Evolutionary conservation across 2,797 vertebrate genomes (phyloP), one percentile per base, ranked within the genome.

Genomic region (Ispidina lecontei): DNA sequence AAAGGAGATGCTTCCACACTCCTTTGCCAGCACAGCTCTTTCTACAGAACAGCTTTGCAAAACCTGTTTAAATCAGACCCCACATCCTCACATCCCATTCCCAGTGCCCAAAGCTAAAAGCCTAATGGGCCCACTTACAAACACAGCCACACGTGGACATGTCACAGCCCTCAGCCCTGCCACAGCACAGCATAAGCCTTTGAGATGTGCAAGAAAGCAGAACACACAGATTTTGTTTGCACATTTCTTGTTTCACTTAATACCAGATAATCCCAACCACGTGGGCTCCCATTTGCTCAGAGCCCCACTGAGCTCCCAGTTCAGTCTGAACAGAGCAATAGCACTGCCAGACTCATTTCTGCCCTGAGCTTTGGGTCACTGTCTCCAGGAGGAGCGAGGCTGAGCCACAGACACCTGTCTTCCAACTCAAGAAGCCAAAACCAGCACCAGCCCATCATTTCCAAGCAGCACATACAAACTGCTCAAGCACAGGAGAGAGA

Each of bases 141-240:
- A 43, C 31, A 44, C 21, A 41, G 71, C 9, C 35, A 35, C 21
- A 6, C 28, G 2, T 0, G 3, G 47, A 43, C 3, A 0, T 33
- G 33, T 52, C 35, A 22, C 12, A 41, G 62, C 5, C 67, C 71
- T 58, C 39, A 47, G 33, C 14, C 47, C 58, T 16, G n/a, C 29
- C 35, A 37, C 0, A 0, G 52, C n/a, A 22, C 41, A 26, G n/a
- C 2, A 0, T 0, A 25, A 69, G 26, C 68, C 60, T 55, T 10
- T 3, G n/a, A 76, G 39, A 33, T 5, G 14, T 1, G 14, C 7
- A 21, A 55, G 43, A 25, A 2, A 1, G 5, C 39, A 44, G 31
- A 26, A 9, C 52, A 14, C 44, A 2, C 1, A 0, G n/a, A 29
- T 52, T 62, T 12, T 14, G 16, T 58, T 39, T 18, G 54, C 75